phyloP scores from a whole-genome alignment of 2,888 invertebrate species.

The Cantharis nigra region DNA sequence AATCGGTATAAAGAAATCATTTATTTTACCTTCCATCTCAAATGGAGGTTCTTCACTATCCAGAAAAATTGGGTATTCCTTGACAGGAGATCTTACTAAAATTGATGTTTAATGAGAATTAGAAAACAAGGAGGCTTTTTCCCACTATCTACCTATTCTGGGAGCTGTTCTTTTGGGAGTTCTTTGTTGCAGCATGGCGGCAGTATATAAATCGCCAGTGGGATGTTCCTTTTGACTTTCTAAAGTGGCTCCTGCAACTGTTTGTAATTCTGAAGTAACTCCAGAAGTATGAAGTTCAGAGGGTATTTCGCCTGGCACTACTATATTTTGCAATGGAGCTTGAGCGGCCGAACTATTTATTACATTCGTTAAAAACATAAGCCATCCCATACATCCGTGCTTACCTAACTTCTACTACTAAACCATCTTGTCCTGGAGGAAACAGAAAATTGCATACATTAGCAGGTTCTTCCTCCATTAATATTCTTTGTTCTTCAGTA shows the following conservation, averaged over 20 bases:
- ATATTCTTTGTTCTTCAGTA: conserved; percentile 49
- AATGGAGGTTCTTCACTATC: conserved; percentile 44
- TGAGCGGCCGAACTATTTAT: conserved; percentile 46
- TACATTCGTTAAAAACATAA: neutral
- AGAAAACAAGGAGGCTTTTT: neutral
- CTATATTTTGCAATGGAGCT: conserved; percentile 49
- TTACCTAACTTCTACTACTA: conserved; percentile 9
- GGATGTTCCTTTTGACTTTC: conserved; percentile 8
- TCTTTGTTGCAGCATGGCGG: conserved; percentile 1
- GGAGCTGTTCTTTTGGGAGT: neutral
- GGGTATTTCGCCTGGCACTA: conserved; percentile 43
- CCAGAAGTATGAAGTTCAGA: conserved; percentile 41
- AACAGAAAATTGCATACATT: conserved; percentile 49
- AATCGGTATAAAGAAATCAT: neutral
- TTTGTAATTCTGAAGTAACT: conserved; percentile 40
- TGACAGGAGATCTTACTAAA: neutral
- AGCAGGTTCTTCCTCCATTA: conserved; percentile 43
- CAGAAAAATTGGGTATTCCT: neutral
- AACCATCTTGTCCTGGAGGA: conserved; percentile 30
- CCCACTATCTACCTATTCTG: neutral
- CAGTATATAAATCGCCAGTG: conserved; percentile 10
- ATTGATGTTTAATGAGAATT: neutral
- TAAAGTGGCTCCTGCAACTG: conserved; percentile 29
- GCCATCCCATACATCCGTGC: neutral
- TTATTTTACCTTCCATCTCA: conserved; percentile 32